Evolutionary conservation across 2,888 invertebrate genomes (phyloP).

Genomic region (Drosophila quinaria): DNA sequence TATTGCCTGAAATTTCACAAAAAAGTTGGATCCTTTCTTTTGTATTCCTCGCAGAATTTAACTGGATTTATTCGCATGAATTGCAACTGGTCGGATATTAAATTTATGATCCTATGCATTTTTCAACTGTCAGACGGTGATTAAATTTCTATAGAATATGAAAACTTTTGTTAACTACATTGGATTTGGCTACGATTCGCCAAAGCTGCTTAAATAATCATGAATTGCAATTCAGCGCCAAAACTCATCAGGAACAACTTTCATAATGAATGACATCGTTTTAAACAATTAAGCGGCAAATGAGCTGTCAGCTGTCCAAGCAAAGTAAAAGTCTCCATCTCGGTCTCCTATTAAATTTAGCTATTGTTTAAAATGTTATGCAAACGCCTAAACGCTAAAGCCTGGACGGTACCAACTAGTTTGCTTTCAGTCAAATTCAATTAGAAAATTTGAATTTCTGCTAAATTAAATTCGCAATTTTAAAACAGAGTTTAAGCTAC

Average conservation of each 20-base stretch:
- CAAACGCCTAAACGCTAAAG: background rate
- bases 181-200: conserved; percentile 15
- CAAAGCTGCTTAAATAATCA: conserved; percentile 59
- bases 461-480: background rate
- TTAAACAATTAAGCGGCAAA: conserved; percentile 47
- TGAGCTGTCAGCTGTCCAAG: conserved; percentile 41
- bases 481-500: background rate
- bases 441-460: background rate
- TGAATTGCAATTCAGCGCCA: conserved; percentile 5
- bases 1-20: conserved; percentile 7
- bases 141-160: conserved; percentile 22
- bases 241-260: conserved; percentile 27
- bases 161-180: conserved; percentile 22
- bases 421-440: background rate
- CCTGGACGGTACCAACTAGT: no score
- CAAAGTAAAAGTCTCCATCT: background rate
- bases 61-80: conserved; percentile 32
- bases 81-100: conserved; percentile 35
- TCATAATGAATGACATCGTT: conserved; percentile 44
- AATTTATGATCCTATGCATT: conserved; percentile 37
- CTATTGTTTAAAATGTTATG: conserved; percentile 22
- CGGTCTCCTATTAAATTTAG: background rate
- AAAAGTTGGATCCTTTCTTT: background rate
- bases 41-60: background rate
- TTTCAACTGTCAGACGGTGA: conserved; percentile 36